A percentile compares a stretch with the other conserved stretches of the same genome.
phyloP scores from a whole-genome alignment of 2,113 vertebrate genomes.

The Zeus faber region DNA sequence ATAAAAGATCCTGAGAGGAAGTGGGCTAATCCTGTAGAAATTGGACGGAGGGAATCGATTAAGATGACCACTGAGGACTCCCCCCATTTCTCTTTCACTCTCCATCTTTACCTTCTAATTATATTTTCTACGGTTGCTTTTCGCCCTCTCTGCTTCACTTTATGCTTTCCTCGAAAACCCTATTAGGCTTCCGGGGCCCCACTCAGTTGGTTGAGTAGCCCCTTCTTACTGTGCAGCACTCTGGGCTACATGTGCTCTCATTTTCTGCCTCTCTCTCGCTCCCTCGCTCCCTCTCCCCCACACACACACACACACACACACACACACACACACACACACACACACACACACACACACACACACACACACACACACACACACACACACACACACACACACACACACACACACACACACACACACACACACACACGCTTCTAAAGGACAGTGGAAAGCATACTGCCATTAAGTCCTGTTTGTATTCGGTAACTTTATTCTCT shows the following conservation, averaged over 20 bases:
- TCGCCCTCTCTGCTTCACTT: constrained; percentile 6
- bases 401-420: not conserved
- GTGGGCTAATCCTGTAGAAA: constrained; percentile 73
- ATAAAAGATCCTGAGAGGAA: constrained; percentile 65
- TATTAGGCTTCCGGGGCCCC: constrained; percentile 53
- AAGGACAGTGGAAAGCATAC: not conserved
- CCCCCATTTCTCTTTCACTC: constrained; percentile 44
- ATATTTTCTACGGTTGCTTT: constrained; percentile 40
- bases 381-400: not conserved
- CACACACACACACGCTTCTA: constrained; percentile 5
- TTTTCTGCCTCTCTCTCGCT: constrained; percentile 8
- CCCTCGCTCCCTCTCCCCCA: not conserved
- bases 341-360: not conserved
- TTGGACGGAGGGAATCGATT: constrained; percentile 72
- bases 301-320: not conserved
- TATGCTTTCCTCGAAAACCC: constrained; percentile 36
- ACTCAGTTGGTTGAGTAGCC: constrained; percentile 35
- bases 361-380: not conserved
- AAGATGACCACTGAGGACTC: constrained; percentile 61
- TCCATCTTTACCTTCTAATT: constrained; percentile 51
- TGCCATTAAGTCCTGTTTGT: not conserved
- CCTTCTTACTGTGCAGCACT: constrained; percentile 14
- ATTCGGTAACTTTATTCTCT: constrained; percentile 28
- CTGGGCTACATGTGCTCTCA: constrained; percentile 22
- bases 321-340: not conserved